phyloP scores from a whole-genome alignment of 2,888 invertebrate species.

The Drosophila lutescens region DNA sequence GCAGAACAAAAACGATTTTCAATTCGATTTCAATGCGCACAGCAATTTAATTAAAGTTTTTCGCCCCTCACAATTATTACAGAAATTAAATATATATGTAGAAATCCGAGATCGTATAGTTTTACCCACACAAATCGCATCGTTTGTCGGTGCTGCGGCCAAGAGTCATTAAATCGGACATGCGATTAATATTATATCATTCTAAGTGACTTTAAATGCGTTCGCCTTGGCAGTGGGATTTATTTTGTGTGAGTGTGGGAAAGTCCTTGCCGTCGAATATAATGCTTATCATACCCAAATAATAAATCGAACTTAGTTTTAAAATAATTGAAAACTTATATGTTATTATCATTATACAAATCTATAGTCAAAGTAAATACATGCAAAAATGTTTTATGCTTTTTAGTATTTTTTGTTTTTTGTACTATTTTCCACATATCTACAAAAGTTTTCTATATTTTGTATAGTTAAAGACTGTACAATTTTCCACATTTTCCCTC shows the following conservation, averaged over 20 bases:
- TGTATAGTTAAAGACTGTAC: neutral
- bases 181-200: slow-evolving; percentile 78
- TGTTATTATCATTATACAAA: no score
- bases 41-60: slow-evolving; percentile 72
- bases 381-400: no score
- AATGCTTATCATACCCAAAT: neutral
- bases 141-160: slow-evolving; percentile 50
- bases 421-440: neutral
- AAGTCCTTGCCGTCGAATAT: neutral
- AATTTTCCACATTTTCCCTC: neutral
- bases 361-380: no score
- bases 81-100: slow-evolving; percentile 10
- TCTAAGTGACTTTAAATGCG: slow-evolving; percentile 72
- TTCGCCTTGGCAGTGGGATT: slow-evolving; percentile 29
- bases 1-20: slow-evolving; percentile 80
- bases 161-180: slow-evolving; percentile 76
- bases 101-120: neutral
- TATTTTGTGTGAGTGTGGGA: neutral
- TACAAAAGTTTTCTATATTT: no score
- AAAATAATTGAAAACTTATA: no score
- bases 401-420: no score
- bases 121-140: slow-evolving; percentile 2
- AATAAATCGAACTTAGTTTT: neutral
- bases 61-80: slow-evolving; percentile 22
- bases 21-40: slow-evolving; percentile 76